A percentile compares a stretch with the other conserved stretches of the same genome.
phyloP scores from a whole-genome alignment of 1,140 invertebrate species.

The Nephila pilipes region DNA sequence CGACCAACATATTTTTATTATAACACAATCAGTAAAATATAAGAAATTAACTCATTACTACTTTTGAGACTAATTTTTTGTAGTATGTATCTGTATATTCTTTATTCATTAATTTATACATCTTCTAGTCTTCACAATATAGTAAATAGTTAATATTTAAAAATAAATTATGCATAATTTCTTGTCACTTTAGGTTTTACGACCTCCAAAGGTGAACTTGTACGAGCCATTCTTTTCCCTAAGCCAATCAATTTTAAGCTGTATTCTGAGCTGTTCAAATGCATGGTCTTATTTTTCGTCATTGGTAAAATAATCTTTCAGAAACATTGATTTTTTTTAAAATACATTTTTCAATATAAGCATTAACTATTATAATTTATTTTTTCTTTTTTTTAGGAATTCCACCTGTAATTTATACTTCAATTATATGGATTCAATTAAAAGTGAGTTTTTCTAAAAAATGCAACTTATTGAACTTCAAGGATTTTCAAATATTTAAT shows the following conservation, averaged over 20 bases:
- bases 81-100: too few species aligned
- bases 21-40: too few species aligned
- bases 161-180: neutral
- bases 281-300: slow-evolving; percentile 80
- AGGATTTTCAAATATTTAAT: too few species aligned
- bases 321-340: neutral
- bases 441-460: slow-evolving; percentile 77
- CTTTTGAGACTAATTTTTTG: too few species aligned
- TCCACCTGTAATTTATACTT: slow-evolving; percentile 80
- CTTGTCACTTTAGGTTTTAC: slow-evolving; percentile 81
- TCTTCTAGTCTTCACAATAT: too few species aligned
- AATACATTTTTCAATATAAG: neutral
- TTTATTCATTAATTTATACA: too few species aligned
- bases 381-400: slow-evolving; percentile 78
- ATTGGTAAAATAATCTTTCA: slow-evolving; percentile 67
- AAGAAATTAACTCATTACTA: too few species aligned
- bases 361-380: neutral
- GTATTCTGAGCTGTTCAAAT: slow-evolving; percentile 84
- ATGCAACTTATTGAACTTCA: too few species aligned
- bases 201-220: slow-evolving; percentile 85
- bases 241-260: slow-evolving; percentile 85
- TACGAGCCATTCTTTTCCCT: slow-evolving; percentile 85
- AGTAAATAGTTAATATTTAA: too few species aligned
- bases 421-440: slow-evolving; percentile 79
- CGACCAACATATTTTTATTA: too few species aligned